A percentile compares a stretch with the other conserved stretches of the same genome.
Evolutionary conservation across 2,888 invertebrate genomes (phyloP).

Genomic region (Catonia carolina): DNA sequence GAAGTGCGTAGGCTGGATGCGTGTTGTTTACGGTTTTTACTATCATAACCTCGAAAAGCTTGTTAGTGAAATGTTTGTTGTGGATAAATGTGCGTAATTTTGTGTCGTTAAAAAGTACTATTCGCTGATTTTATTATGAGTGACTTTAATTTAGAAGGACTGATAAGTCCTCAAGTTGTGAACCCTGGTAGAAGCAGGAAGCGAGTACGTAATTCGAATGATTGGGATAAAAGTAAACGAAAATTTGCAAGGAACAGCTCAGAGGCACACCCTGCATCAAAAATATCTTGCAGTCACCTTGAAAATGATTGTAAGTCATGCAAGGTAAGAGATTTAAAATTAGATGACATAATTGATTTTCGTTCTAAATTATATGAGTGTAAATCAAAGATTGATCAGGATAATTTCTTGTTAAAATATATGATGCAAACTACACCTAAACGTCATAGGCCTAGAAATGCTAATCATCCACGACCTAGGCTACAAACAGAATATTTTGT

Average conservation of each 20-base stretch:
- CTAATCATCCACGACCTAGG: not conserved
- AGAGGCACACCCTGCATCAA: not conserved
- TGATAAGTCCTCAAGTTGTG: not conserved
- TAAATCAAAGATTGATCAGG: constrained; percentile 7
- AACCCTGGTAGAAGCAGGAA: not conserved
- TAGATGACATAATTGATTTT: constrained; percentile 4
- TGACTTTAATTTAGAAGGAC: not conserved
- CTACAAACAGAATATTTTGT: constrained; percentile 3
- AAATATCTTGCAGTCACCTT: not conserved
- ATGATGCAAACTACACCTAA: not conserved
- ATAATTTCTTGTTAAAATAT: constrained; percentile 6
- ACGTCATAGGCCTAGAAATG: constrained; percentile 1
- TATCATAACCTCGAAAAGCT: too few relatives aligned
- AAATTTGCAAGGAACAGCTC: constrained; percentile 7
- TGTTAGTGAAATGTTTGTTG: too few relatives aligned
- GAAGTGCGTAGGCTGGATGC: not conserved
- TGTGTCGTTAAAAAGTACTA: too few relatives aligned
- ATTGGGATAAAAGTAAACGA: not conserved
- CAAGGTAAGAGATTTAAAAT: not conserved
- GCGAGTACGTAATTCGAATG: not conserved
- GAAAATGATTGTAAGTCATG: not conserved
- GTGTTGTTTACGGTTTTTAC: too few relatives aligned
- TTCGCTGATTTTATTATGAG: not conserved
- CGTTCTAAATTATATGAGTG: not conserved
- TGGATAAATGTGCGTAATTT: too few relatives aligned